phyloP scores from a whole-genome alignment of 2,113 vertebrate species.

The Axis porcinus region DNA sequence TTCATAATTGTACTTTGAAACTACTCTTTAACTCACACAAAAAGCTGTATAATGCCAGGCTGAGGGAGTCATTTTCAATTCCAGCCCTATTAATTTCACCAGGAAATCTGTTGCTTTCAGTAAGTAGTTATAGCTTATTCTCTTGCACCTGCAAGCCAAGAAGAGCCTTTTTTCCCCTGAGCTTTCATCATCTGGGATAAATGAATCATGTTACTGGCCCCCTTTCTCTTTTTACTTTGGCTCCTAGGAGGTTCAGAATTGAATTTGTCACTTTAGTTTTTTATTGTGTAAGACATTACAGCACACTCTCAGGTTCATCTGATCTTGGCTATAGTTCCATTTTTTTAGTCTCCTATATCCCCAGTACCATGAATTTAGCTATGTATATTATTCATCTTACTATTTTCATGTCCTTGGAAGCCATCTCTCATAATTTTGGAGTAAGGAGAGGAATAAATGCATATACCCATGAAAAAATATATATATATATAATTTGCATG shows the following conservation, averaged over 20 bases:
- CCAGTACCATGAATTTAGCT: neutral
- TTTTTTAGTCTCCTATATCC: neutral
- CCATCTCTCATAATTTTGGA: neutral
- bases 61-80: neutral
- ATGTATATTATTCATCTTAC: constrained; percentile 8
- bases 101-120: constrained; percentile 23
- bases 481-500: neutral
- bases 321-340: neutral
- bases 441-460: neutral
- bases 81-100: neutral
- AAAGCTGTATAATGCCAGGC: neutral
- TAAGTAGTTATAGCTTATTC: neutral
- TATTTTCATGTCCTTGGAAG: neutral
- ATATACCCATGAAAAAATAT: neutral
- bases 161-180: neutral
- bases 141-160: neutral
- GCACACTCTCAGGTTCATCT: neutral
- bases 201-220: neutral
- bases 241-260: neutral
- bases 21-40: neutral
- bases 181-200: neutral
- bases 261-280: neutral
- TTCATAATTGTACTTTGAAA: constrained; percentile 13
- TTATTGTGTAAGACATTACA: neutral
- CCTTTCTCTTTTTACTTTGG: neutral